phyloP scores from a whole-genome alignment of 1,140 invertebrate genomes.

The Vanessa atalanta region DNA sequence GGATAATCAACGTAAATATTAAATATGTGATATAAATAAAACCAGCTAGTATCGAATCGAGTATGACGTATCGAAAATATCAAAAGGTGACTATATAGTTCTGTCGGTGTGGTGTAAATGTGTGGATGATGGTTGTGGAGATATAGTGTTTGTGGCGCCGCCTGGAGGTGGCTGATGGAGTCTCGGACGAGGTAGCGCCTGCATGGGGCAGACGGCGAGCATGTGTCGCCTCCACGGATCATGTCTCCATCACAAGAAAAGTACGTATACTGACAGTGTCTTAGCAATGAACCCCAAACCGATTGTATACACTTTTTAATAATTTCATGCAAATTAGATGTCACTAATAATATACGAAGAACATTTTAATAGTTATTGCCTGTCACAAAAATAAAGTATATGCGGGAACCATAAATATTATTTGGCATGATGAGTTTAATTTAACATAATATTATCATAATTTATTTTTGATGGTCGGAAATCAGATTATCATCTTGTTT shows the following conservation, averaged over 20 bases:
- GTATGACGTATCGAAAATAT: slow-evolving; percentile 5
- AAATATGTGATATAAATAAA: neutral
- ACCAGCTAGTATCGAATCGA: slow-evolving; percentile 31
- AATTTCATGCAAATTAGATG: too few relatives aligned
- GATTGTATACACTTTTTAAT: neutral
- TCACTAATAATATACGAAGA: too few relatives aligned
- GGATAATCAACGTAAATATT: slow-evolving; percentile 21
- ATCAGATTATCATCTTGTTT: too few relatives aligned
- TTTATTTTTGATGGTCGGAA: too few relatives aligned
- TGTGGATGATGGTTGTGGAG: slow-evolving; percentile 44
- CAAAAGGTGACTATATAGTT: slow-evolving; percentile 16
- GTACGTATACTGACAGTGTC: slow-evolving; percentile 63
- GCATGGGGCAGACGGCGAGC: slow-evolving; percentile 84
- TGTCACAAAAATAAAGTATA: too few relatives aligned
- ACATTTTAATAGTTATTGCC: too few relatives aligned
- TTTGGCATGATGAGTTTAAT: too few relatives aligned
- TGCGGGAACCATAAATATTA: too few relatives aligned
- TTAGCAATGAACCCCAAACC: neutral
- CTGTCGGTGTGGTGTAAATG: slow-evolving; percentile 57
- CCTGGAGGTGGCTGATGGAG: slow-evolving; percentile 82
- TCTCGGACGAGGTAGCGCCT: slow-evolving; percentile 84
- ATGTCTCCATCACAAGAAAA: slow-evolving; percentile 84
- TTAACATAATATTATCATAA: too few relatives aligned
- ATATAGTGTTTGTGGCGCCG: slow-evolving; percentile 55
- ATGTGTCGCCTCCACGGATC: slow-evolving; percentile 85